phyloP scores from a whole-genome alignment of 2,888 invertebrate species.

The Pteria penguin region DNA sequence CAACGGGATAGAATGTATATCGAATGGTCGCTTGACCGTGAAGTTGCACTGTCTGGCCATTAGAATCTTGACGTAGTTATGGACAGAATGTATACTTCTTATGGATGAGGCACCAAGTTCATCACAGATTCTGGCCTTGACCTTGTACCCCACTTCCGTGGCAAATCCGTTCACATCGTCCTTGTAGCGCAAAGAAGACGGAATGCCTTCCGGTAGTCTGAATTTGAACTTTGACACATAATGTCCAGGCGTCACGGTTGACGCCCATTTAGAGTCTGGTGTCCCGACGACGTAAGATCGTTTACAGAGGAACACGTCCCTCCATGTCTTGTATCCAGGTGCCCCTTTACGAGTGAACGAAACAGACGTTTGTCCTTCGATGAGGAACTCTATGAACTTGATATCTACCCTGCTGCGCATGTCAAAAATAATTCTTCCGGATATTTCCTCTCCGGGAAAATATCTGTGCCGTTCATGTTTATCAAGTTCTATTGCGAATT shows the following conservation, averaged over 20 bases:
- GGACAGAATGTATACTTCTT: conserved; percentile 55
- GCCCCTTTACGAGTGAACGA: conserved; percentile 24
- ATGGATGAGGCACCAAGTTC: conserved; percentile 54
- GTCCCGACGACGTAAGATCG: conserved; percentile 70
- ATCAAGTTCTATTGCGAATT: conserved; percentile 72
- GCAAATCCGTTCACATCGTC: conserved; percentile 62
- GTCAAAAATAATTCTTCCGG: conserved; percentile 71
- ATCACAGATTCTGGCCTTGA: conserved; percentile 73
- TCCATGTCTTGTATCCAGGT: conserved; percentile 49
- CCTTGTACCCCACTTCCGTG: conserved; percentile 67
- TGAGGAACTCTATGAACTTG: conserved; percentile 70
- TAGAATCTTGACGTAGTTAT: conserved; percentile 64
- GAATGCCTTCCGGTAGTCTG: conserved; percentile 67
- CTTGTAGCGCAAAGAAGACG: conserved; percentile 64
- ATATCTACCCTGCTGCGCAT: conserved; percentile 65
- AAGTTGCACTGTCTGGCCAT: conserved; percentile 63
- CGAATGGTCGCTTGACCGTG: conserved; percentile 63
- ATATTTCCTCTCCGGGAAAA: conserved; percentile 70
- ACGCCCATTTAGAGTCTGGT: conserved; percentile 60
- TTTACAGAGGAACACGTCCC: conserved; percentile 71
- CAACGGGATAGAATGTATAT: conserved; percentile 64
- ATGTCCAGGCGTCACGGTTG: conserved; percentile 69
- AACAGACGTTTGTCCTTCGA: conserved; percentile 68
- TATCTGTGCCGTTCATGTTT: conserved; percentile 58
- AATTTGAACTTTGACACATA: conserved; percentile 74